Evolutionary conservation across 2,797 vertebrate species (phyloP).

Genomic region (Rhyacichthys aspro): DNA sequence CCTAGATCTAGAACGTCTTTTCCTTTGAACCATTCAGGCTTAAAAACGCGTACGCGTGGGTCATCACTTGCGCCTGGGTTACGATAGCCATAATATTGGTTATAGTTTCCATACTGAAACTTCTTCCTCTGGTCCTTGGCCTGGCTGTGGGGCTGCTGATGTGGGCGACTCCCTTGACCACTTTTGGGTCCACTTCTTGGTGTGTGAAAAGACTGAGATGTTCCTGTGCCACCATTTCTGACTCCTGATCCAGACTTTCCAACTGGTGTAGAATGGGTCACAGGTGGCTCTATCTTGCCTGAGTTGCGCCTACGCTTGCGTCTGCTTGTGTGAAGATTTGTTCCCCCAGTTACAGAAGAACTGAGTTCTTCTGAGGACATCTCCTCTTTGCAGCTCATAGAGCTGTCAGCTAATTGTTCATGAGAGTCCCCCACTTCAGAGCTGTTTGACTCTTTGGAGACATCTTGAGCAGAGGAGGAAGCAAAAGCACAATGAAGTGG

Average conservation of each 20-base stretch:
- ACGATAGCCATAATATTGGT: constrained; percentile 94
- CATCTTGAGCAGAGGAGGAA: constrained; percentile 53
- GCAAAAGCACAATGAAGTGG: constrained; percentile 28
- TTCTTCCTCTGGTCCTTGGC: constrained; percentile 71
- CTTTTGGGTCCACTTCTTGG: constrained; percentile 60
- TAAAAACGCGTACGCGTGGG: constrained; percentile 80
- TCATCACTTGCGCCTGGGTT: constrained; percentile 89
- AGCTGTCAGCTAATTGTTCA: constrained; percentile 78
- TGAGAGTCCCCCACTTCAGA: constrained; percentile 57
- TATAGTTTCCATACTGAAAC: constrained; percentile 95
- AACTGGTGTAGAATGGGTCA: constrained; percentile 53
- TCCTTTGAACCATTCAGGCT: constrained; percentile 88
- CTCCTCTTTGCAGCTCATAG: constrained; percentile 79
- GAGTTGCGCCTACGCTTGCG: constrained; percentile 84
- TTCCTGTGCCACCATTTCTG: constrained; percentile 24
- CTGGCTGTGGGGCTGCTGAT: constrained; percentile 56
- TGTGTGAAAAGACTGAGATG: constrained; percentile 64
- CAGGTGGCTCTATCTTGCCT: constrained; percentile 77
- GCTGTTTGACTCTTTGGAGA: constrained; percentile 58
- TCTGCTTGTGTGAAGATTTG: constrained; percentile 66
- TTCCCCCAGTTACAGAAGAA: constrained; percentile 24
- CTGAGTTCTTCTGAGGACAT: constrained; percentile 55
- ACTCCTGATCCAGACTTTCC: constrained; percentile 49
- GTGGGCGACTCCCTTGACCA: constrained; percentile 56
- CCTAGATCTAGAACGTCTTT: constrained; percentile 90